Conservation (phyloP, 2,888 invertebrate genomes). For the Rhagonycha fulva region DNA sequence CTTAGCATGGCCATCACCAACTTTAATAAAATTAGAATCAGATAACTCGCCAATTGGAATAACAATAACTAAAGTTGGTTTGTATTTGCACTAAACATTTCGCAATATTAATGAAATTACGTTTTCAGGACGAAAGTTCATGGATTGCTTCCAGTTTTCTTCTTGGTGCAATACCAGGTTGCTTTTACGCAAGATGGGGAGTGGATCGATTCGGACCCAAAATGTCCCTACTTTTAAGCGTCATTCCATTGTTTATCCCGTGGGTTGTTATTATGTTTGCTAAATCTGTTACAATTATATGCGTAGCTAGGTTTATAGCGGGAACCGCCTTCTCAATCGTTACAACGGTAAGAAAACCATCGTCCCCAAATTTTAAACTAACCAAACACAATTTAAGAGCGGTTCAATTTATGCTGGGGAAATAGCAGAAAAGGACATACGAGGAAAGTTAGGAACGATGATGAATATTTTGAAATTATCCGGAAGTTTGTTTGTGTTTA, state of each 20-base stretch:
- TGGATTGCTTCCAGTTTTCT: slow-evolving; percentile 64
- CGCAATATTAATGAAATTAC: not conserved
- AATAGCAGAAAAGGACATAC: slow-evolving; percentile 59
- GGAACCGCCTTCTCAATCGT: slow-evolving; percentile 72
- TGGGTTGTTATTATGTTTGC: slow-evolving; percentile 52
- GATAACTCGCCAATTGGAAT: slow-evolving; percentile 35
- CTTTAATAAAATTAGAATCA: slow-evolving; percentile 29
- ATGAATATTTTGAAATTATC: slow-evolving; percentile 52
- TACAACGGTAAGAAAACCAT: slow-evolving; percentile 31
- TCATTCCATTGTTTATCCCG: slow-evolving; percentile 59
- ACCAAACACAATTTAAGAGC: slow-evolving; percentile 50
- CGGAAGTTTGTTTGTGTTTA: slow-evolving; percentile 51
- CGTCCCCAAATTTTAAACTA: not conserved
- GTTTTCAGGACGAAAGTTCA: slow-evolving; percentile 56
- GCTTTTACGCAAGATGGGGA: slow-evolving; percentile 60
- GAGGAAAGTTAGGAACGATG: slow-evolving; percentile 52
- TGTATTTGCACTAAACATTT: not conserved
- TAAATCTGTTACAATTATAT: slow-evolving; percentile 57
- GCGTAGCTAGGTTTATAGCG: slow-evolving; percentile 66
- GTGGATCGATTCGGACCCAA: slow-evolving; percentile 63
- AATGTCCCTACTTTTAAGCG: slow-evolving; percentile 57
- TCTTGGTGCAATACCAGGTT: slow-evolving; percentile 62
- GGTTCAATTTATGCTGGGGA: slow-evolving; percentile 61
- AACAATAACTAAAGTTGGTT: slow-evolving; percentile 21
- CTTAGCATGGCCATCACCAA: slow-evolving; percentile 36